Conservation (phyloP, 2,797 vertebrate genomes). For the Discoglossus pictus region DNA sequence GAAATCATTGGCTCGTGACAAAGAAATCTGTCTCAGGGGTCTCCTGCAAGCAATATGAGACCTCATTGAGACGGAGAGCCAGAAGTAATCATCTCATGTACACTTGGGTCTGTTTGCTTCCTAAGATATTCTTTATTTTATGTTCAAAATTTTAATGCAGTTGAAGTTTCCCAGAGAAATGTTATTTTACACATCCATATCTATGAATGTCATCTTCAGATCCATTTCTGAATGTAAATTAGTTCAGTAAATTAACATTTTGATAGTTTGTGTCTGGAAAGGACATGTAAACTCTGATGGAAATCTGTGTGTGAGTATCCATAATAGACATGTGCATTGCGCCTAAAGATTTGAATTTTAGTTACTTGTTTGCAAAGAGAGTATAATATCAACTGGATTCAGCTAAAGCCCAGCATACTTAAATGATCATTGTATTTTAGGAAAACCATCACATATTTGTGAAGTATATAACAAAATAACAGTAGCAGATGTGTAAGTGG, state of each 20-base stretch:
- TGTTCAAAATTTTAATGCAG: slow-evolving; percentile 43
- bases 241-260: slow-evolving; percentile 49
- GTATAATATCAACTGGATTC: slow-evolving; percentile 14
- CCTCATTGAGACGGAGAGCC: slow-evolving; percentile 6
- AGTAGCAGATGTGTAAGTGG: too few species aligned
- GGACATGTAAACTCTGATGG: slow-evolving; percentile 40
- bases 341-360: slow-evolving; percentile 17
- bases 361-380: slow-evolving; percentile 21
- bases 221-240: slow-evolving; percentile 49
- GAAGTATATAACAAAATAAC: too few species aligned
- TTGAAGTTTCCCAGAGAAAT: slow-evolving; percentile 30
- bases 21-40: slow-evolving; percentile 50
- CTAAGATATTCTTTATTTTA: slow-evolving; percentile 43
- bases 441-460: too few species aligned
- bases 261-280: slow-evolving; percentile 45
- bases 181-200: slow-evolving; percentile 50
- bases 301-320: slow-evolving; percentile 35
- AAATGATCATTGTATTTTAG: too few species aligned
- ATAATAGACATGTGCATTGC: slow-evolving; percentile 20
- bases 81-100: slow-evolving; percentile 23
- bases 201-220: slow-evolving; percentile 48
- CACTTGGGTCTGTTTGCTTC: slow-evolving; percentile 32
- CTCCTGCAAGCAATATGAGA: slow-evolving; percentile 47
- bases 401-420: neutral
- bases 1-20: slow-evolving; percentile 51